Evolutionary conservation across 2,888 invertebrate genomes (phyloP), one percentile per base, ranked within the genome.

Genomic region (Thymelicus sylvestris): DNA sequence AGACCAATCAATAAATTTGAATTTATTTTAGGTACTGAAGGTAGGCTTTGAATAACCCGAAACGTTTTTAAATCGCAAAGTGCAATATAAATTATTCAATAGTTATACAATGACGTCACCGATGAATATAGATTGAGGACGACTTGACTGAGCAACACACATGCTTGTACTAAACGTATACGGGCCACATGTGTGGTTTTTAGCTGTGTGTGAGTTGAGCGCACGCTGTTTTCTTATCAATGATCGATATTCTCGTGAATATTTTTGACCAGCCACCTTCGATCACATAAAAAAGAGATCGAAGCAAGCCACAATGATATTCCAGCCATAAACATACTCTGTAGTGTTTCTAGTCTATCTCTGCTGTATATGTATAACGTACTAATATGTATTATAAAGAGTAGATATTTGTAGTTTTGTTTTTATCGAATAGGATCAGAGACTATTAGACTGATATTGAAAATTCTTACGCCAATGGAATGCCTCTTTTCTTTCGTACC

Each of bases 151-250:
- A 24, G 55, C 62, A 44, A 44, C 67, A 55, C 19, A 44, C 62
- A 55, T 62, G 24, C 44, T 7, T 48, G 47, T 13, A 68, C 67
- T 68, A 31, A 67, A 13, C 10, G 7, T 19, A 2, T 6, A 39
- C 60, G 24, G 12, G 50, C 50, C 60, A 50, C 41, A 13, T 50
- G 47, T 50, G 38, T 19, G 38, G 48, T 47, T 12, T 50, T 57
- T 12, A 50, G 15, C 50, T 48, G 50, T 67, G 12, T 41, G 41
- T 44, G 44, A 12, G 8, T 8, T 62, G 38, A 15, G 60, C 38
- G 50, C 48, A 31, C 59, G 59, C 47, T 55, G 48, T 31, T 67
- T 67, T 39, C 10, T 67, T 41, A 61, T 61, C 61, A 61, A 8
- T 39, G 61, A 62, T 67, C 67, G 44, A 67, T 62, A 31, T 52